These are phyloP conservation scores for Apus apus DNA, from an alignment of 2,113 vertebrate genomes.

Conservation along the genomic window DNA sequence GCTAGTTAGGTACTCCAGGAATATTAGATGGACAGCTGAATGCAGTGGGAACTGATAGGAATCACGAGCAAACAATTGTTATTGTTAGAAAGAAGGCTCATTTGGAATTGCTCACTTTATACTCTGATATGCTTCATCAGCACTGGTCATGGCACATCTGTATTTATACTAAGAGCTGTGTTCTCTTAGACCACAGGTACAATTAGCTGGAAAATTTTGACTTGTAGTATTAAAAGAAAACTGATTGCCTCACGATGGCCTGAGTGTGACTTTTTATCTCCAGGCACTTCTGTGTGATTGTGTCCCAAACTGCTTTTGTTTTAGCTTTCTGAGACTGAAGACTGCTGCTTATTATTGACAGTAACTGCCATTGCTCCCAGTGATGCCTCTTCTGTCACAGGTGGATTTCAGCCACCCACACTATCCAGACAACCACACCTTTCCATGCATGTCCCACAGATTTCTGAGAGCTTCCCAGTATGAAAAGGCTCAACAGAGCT, in stretches of 20 bases:
- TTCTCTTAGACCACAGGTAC: not conserved
- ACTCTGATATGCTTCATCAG: not conserved
- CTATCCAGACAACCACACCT: not conserved
- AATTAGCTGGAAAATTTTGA: not conserved
- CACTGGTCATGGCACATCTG: not conserved
- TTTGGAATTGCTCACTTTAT: not conserved
- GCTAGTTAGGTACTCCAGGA: not conserved
- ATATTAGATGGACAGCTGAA: not conserved
- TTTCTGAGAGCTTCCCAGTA: constrained; percentile 33
- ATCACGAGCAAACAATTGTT: not conserved
- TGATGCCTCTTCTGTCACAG: not conserved
- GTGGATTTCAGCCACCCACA: too few relatives aligned
- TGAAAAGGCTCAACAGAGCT: constrained; percentile 21
- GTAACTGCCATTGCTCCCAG: not conserved
- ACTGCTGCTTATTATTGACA: not conserved
- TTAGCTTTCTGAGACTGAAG: not conserved
- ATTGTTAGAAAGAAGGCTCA: not conserved
- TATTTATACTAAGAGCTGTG: not conserved
- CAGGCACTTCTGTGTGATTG: not conserved
- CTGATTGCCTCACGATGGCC: not conserved
- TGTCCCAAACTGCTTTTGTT: not conserved
- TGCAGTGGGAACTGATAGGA: not conserved
- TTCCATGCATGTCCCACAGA: not conserved
- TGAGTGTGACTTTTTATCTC: not conserved
- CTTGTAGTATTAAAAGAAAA: not conserved